Base-by-base conservation (phyloP, 2,888 invertebrate species). In the Ashinkailepas kermadecensis region DNA sequence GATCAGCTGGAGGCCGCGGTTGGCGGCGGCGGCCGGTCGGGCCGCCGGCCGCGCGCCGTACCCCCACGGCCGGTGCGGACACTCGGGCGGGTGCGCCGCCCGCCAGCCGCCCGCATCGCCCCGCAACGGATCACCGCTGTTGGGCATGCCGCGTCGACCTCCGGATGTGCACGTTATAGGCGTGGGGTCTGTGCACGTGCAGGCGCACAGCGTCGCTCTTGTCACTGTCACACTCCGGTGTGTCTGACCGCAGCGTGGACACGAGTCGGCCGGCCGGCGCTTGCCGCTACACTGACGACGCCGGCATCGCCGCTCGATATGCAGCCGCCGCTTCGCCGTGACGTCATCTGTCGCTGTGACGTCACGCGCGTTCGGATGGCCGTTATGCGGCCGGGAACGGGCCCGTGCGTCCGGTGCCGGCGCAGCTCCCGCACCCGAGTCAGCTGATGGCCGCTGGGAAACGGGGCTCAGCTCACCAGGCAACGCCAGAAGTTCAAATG, bases 51-150 rank as follows among this genome's bases (percentile, higher is more conserved):
- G 39, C 12, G 54, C 74, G 18, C 74, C 74, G 74, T 74, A 74
- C 15, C 74, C 74, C 74, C 74, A 74, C 15, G 74, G 74, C 54
- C 74, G 74, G 18, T 18, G 18, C 8, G 74, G 74, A 18, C 74
- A 74, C 74, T 54, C 18, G 18, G 74, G 74, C 74, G 74, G 74
- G 74, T 74, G 74, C 1, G 54, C 74, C 54, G 74, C 74, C 39
- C 54, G 39, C 74, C 74, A 74, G 8, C 54, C 74, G 11, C 6
- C 18, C 54, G 39, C 21, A 54, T 74, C 74, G 15, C 74, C 74
- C 18, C 74, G 74, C 54, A 74, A 18, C 54, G 74, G 74, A 15
- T 74, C 74, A 7, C 74, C 54, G 74, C 74, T 18, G 74, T 74
- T 74, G 15, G 74, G 74, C 74, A 74, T 74, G 65, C 23, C 4